Evolutionary conservation across 2,888 invertebrate species (phyloP), one percentile per base, ranked within the genome.

Genomic region (Spatulosminthurus flaviceps): DNA sequence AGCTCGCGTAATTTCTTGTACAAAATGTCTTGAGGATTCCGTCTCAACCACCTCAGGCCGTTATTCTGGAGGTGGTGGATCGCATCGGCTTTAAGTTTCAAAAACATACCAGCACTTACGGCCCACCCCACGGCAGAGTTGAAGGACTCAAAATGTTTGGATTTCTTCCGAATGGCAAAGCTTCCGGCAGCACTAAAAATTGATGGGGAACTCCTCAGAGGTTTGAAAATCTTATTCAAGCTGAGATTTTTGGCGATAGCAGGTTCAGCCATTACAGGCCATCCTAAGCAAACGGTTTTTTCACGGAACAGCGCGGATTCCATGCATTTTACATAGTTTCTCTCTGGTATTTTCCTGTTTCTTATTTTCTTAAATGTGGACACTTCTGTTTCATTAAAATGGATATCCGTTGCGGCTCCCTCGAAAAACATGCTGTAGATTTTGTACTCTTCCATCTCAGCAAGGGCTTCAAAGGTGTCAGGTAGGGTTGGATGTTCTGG

Each of bases 201-300:
- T 21, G 60, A 21, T 19, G 60, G 60, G 2, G 60, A 7, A 21
- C 19, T 60, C 16, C 60, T 19, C 4, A 60, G 5, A 21, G 60
- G 60, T 4, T 60, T 60, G 60, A 60, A 60, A 19, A 21, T 60
- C 2, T 5, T 21, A 21, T 60, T 19, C 19, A 64, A 16, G 1
- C 66, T 64, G 16, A 76, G 34, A 29, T 64, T 34, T 28, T 26
- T 34, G 1, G 64, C 76, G 0, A 76, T 21, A 5, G 19, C 9
- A 1, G 29, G 21, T 7, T 34, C 34, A 9, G 19, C 76, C 13
- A 19, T 2, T 9, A 42, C 1, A 13, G 24, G 26, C 61, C 61
- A 76, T 5, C 66, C 66, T 4, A 76, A 64, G 76, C 76, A 76
- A 5, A 28, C 76, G 11, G 64, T 64, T 66, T 66, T 66, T 0